Evolutionary conservation across 2,888 invertebrate species (phyloP), one percentile per base, ranked within the genome.

Genomic region (Arge pagana): DNA sequence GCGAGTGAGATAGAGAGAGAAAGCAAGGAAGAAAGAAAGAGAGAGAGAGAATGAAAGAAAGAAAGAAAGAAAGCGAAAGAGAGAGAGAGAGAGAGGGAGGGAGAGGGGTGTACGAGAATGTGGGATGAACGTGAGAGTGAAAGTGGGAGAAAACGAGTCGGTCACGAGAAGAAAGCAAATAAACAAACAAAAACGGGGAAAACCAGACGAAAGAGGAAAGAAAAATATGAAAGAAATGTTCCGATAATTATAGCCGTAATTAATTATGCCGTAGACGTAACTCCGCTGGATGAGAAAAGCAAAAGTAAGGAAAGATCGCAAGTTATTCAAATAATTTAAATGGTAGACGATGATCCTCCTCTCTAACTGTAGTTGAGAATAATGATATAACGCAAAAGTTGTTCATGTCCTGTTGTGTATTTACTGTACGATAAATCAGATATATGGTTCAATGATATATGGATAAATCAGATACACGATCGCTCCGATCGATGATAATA

Each of bases 221-320:
- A 30, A 28, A 40, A 43, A 26, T 2, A 26, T 10, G 8, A 26
- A 26, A 3, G n/a, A 43, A 23, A 45, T 45, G 45, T 45, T 45
- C 45, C 45, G 35, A 33, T 45, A 45, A 45, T 45, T 45, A 45
- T 45, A 45, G 45, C 45, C 45, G 45, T 45, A 45, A 45, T 45
- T 45, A 45, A 45, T 45, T 45, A 45, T 45, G 33, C 45, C 35
- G 24, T 45, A 23, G 21, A 35, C 31, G 15, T 45, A 45, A 45
- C 31, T 45, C 33, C 45, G 35, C 35, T 45, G 33, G 35, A 45
- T 26, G n/a, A 26, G 8, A 26, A 26, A 26, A n/a, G n/a, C n/a
- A n/a, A n/a, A n/a, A n/a, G n/a, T n/a, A n/a, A n/a, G n/a, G n/a
- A n/a, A n/a, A n/a, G n/a, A n/a, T n/a, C n/a, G n/a, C n/a, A n/a